Percentiles rank a stretch among this genome's conserved stretches.
Evolutionary conservation across 2,888 invertebrate species (phyloP).

Genomic region (Macaria notata): DNA sequence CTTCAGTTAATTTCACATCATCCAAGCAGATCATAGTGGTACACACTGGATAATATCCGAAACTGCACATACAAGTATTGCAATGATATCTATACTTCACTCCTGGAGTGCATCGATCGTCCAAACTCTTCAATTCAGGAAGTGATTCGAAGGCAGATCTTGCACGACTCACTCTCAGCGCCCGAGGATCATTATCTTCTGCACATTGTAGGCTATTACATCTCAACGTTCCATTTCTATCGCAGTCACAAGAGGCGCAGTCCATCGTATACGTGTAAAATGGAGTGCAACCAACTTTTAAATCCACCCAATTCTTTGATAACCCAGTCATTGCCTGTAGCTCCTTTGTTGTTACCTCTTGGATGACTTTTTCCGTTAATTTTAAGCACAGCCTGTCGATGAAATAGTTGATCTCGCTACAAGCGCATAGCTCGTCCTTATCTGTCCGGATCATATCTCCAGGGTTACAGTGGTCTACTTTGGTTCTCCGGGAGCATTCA

Average conservation of each 20-base stretch:
- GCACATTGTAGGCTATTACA: slow-evolving; percentile 6
- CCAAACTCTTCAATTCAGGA: slow-evolving; percentile 34
- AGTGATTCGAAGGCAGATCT: slow-evolving; percentile 17
- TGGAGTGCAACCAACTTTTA: slow-evolving; percentile 16
- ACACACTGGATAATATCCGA: slow-evolving; percentile 38
- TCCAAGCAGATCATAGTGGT: slow-evolving; percentile 54
- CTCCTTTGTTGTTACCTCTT: slow-evolving; percentile 32
- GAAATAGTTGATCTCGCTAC: slow-evolving; percentile 51
- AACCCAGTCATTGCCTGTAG: slow-evolving; percentile 36
- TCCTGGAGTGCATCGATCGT: slow-evolving; percentile 43
- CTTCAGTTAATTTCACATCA: slow-evolving; percentile 35
- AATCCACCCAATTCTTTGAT: slow-evolving; percentile 29
- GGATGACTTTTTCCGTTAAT: slow-evolving; percentile 33
- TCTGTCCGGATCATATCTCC: slow-evolving; percentile 48
- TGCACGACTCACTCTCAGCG: background rate
- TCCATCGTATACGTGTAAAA: slow-evolving; percentile 38
- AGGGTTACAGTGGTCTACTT: slow-evolving; percentile 44
- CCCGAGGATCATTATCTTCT: background rate
- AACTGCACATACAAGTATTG: slow-evolving; percentile 51
- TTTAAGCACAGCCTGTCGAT: slow-evolving; percentile 50
- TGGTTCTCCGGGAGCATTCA: slow-evolving; percentile 40
- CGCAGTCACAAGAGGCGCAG: slow-evolving; percentile 52
- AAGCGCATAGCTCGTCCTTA: slow-evolving; percentile 47
- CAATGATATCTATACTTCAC: slow-evolving; percentile 49
- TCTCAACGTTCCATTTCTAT: slow-evolving; percentile 1